Base-by-base conservation (phyloP, 2,797 vertebrate genomes). In the Sebastes taczanowskii region DNA sequence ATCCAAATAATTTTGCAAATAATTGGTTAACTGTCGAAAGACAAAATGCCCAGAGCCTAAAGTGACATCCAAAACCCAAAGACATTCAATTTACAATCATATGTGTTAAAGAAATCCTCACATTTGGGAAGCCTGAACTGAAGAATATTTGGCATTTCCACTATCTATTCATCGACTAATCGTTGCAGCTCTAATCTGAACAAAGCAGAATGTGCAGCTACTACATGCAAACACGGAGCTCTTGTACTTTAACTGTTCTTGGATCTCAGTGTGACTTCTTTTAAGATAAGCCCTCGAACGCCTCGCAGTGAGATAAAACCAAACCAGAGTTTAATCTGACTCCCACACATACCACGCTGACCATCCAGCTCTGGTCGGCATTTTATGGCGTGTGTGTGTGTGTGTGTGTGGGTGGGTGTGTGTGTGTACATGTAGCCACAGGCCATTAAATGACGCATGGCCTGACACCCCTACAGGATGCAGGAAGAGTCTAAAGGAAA, bases 401-500 rank as follows among this genome's bases (percentile, higher is more conserved):
- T 35, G 30, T 35, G 59, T n/a, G 23, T 35, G 30, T 35, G 59
- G 16, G 23, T 66, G 34, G 7, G 20, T 59, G 30, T 23, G 59
- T 11, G 71, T 20, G 55, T 72, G 56, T 14, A 7, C 18, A 53
- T 68, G 59, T 81, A 66, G 56, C 67, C 59, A 70, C 53, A 71
- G 85, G 87, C 84, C 84, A 85, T 79, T 83, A 73, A 89, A 80
- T 83, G 86, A 88, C 30, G 74, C 0, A 22, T 61, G 78, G 56
- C 61, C 60, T 82, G 79, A 88, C 84, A 81, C 75, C 13, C 53
- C 65, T 55, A 46, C 65, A 90, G 91, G 90, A 93, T 90, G 77
- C 77, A 77, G 80, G 75, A 80, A 74, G 74, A 52, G 69, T 71
- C 30, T 72, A 78, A 84, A 84, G 89, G 91, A 91, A 93, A 88